Percentiles rank a stretch among this genome's conserved stretches.
phyloP scores from a whole-genome alignment of 2,888 invertebrate species.

The Agrotis clavis region DNA sequence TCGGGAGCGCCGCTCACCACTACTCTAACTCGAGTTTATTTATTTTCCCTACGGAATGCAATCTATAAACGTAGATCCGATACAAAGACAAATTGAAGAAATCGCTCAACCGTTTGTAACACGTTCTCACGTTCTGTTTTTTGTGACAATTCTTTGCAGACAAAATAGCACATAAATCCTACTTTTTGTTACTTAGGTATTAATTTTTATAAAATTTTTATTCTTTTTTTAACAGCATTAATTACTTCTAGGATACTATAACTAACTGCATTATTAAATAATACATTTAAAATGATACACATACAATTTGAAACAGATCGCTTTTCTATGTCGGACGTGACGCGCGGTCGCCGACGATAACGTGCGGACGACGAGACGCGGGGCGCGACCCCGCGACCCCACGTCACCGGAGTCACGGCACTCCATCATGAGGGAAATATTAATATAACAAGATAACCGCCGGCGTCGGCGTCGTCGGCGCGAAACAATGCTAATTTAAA shows the following conservation, averaged over 20 bases:
- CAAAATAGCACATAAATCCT: constrained; percentile 18
- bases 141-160: constrained; percentile 9
- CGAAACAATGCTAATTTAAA: constrained; percentile 2
- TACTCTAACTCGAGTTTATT: constrained; percentile 1
- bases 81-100: constrained; percentile 35
- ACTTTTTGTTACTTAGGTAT: not conserved
- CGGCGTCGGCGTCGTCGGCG: not conserved
- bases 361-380: not conserved
- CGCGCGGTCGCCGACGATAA: constrained; percentile 8
- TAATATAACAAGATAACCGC: constrained; percentile 8
- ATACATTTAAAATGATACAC: too few relatives aligned
- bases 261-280: too few relatives aligned
- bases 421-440: constrained; percentile 17
- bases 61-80: constrained; percentile 22
- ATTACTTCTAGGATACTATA: not conserved
- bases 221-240: not conserved
- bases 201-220: not conserved
- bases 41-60: constrained; percentile 28
- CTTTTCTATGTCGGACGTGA: not conserved
- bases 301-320: too few relatives aligned
- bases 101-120: constrained; percentile 9
- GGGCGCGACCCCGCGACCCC: constrained; percentile 5
- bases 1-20: constrained; percentile 1
- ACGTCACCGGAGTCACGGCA: not conserved
- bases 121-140: not conserved